Percentiles rank a stretch among this genome's conserved stretches.
Evolutionary conservation across 2,888 invertebrate genomes (phyloP).

Genomic region (Standfussiana lucernea): DNA sequence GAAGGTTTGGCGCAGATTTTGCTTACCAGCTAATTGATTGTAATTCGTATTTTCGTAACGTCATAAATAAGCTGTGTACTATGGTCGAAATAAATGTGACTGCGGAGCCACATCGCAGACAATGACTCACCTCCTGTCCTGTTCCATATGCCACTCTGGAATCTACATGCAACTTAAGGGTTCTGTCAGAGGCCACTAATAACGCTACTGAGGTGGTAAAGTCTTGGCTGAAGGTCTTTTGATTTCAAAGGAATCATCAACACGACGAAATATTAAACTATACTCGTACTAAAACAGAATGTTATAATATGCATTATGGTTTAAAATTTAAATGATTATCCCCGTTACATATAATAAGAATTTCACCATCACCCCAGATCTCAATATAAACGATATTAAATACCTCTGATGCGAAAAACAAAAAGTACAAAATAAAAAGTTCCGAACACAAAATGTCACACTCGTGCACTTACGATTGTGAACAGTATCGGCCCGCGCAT

Average conservation of each 20-base stretch:
- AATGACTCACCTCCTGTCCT: too few species aligned
- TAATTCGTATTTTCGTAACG: too few species aligned
- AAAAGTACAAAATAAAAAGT: slow-evolving; percentile 25
- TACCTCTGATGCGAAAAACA: slow-evolving; percentile 17
- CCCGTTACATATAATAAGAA: not conserved
- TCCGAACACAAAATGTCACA: slow-evolving; percentile 61
- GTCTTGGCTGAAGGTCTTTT: not conserved
- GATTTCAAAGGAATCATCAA: not conserved
- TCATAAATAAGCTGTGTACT: too few species aligned
- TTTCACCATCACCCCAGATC: slow-evolving; percentile 15
- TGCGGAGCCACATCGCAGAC: too few species aligned
- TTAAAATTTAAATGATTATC: not conserved
- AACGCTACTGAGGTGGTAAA: not conserved
- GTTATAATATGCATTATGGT: not conserved
- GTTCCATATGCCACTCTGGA: too few species aligned
- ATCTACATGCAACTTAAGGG: not conserved
- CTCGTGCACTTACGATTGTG: slow-evolving; percentile 55
- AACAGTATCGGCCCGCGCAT: slow-evolving; percentile 58
- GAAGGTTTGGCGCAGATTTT: too few species aligned
- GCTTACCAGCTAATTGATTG: too few species aligned
- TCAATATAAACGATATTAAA: slow-evolving; percentile 11
- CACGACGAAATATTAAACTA: not conserved
- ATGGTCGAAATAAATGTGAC: too few species aligned
- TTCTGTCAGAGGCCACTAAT: not conserved
- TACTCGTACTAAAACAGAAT: not conserved